Evolutionary conservation across 1,140 invertebrate species (phyloP).

Genomic region (Drosophila varians): DNA sequence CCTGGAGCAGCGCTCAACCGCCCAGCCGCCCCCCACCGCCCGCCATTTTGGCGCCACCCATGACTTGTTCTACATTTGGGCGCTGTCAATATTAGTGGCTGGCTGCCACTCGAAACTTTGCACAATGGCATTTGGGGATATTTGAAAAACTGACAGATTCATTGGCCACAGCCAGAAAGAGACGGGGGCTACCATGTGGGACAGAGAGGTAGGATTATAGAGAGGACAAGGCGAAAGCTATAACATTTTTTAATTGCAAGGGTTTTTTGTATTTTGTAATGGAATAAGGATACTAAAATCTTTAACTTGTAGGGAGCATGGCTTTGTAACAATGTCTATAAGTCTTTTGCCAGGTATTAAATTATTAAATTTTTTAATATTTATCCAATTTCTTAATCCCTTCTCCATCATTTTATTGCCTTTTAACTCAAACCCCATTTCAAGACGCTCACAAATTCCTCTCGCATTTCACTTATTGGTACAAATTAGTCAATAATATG

Average conservation of each 20-base stretch:
- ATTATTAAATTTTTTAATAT: too few species aligned
- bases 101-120: slow-evolving; percentile 55
- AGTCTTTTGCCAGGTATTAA: too few species aligned
- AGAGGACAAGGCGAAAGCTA: neutral
- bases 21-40: neutral
- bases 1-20: too few species aligned
- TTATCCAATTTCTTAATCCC: too few species aligned
- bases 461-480: neutral
- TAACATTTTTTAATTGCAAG: neutral
- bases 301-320: too few species aligned
- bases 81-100: slow-evolving; percentile 55
- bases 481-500: neutral
- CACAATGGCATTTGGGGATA: slow-evolving; percentile 47
- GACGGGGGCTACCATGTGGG: neutral
- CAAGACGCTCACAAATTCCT: too few species aligned
- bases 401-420: too few species aligned
- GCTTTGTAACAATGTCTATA: too few species aligned
- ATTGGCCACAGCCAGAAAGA: slow-evolving; percentile 12
- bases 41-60: neutral
- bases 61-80: slow-evolving; percentile 47
- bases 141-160: slow-evolving; percentile 49
- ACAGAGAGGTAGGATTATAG: too few species aligned
- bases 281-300: too few species aligned
- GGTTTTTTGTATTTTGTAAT: too few species aligned
- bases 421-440: too few species aligned